Percentiles rank a stretch among this genome's conserved stretches.
phyloP scores from a whole-genome alignment of 2,113 vertebrate genomes.

The Amblyornis subalaris region DNA sequence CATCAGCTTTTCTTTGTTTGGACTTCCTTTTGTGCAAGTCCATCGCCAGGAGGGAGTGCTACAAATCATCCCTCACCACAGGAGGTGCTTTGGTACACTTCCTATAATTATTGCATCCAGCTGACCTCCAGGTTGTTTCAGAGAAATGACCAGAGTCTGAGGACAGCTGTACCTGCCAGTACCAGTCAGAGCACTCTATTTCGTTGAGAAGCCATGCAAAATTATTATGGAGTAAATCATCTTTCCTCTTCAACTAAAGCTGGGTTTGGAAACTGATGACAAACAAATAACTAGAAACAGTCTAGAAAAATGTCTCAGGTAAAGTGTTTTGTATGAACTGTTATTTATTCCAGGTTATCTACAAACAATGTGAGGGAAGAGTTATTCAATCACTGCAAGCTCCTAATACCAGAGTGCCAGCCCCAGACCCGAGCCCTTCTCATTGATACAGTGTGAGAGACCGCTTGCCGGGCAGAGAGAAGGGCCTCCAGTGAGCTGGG shows the following conservation, averaged over 20 bases:
- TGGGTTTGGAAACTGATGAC: background rate
- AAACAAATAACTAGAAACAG: background rate
- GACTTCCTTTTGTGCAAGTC: background rate
- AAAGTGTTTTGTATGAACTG: background rate
- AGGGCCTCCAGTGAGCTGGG: background rate
- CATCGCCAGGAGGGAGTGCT: background rate
- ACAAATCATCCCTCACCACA: background rate
- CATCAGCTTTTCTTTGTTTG: background rate
- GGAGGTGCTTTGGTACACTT: background rate
- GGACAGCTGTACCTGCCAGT: background rate
- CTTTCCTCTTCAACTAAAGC: background rate
- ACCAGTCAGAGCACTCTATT: background rate
- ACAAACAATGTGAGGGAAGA: background rate
- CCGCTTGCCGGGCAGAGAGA: rapidly evolving
- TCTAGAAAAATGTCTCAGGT: background rate
- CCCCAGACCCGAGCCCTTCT: background rate
- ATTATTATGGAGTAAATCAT: background rate
- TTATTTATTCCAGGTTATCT: background rate
- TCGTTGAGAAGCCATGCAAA: background rate
- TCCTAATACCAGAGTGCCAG: background rate
- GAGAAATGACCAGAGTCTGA: background rate
- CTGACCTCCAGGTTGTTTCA: background rate
- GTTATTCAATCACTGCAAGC: background rate
- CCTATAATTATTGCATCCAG: background rate
- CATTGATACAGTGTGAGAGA: rapidly evolving